phyloP scores from a whole-genome alignment of 2,113 vertebrate species.

The Ptilonorhynchus violaceus region DNA sequence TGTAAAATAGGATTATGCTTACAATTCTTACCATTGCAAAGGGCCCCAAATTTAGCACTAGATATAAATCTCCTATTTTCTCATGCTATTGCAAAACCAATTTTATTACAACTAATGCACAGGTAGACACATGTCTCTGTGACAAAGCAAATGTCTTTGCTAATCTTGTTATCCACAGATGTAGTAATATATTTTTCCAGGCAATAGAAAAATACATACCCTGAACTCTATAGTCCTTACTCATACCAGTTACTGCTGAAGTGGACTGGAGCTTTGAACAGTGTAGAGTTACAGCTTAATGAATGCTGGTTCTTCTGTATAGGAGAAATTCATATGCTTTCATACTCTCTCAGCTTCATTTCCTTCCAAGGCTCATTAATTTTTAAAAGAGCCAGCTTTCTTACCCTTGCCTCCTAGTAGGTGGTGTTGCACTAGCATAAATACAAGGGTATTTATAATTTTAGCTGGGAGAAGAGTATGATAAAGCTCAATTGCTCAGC shows the following conservation, averaged over 20 bases:
- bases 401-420: conserved; percentile 58
- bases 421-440: conserved; percentile 58
- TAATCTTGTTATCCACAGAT: conserved; percentile 1
- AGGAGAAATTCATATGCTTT: conserved; percentile 60
- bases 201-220: neutral
- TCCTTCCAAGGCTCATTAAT: conserved; percentile 67
- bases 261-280: conserved; percentile 32
- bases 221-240: neutral
- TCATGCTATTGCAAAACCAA: neutral
- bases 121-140: neutral
- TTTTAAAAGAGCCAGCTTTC: conserved; percentile 63
- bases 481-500: conserved; percentile 28
- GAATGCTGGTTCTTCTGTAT: conserved; percentile 51
- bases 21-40: neutral
- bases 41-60: neutral
- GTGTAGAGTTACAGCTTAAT: conserved; percentile 58
- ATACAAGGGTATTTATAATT: conserved; percentile 46
- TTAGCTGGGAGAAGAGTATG: conserved; percentile 28
- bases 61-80: neutral
- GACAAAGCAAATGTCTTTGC: neutral
- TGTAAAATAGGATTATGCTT: neutral
- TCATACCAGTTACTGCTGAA: conserved; percentile 18
- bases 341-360: conserved; percentile 64
- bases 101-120: neutral
- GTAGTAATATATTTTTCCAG: conserved; percentile 37